phyloP scores from a whole-genome alignment of 2,113 vertebrate species.

The Tragulus kanchil region DNA sequence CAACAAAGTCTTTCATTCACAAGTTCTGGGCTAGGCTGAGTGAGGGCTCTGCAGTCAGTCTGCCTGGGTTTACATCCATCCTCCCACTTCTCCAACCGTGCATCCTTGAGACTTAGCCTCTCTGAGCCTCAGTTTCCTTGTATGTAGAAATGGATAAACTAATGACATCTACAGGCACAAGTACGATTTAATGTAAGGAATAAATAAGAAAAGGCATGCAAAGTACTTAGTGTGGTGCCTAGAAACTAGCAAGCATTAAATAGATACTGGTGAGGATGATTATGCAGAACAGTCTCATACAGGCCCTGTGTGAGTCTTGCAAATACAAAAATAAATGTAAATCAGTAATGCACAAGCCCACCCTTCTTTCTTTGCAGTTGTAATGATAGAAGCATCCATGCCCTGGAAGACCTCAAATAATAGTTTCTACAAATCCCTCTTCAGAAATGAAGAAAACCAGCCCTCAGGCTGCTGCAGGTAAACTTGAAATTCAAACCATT shows the following conservation, averaged over 20 bases:
- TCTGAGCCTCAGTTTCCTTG: background rate
- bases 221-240: constrained; percentile 15
- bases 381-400: background rate
- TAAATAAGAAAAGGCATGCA: background rate
- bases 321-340: constrained; percentile 64
- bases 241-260: constrained; percentile 13
- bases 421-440: constrained; percentile 21
- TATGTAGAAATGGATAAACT: background rate
- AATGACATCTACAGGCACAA: background rate
- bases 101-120: background rate
- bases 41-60: background rate
- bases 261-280: background rate
- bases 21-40: background rate
- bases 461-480: constrained; percentile 43
- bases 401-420: background rate
- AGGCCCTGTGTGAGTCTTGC: background rate
- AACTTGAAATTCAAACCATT: constrained; percentile 64
- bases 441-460: constrained; percentile 31
- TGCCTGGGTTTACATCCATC: background rate
- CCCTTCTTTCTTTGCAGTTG: constrained; percentile 21
- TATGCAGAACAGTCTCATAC: background rate
- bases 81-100: background rate
- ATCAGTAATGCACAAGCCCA: background rate
- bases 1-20: constrained; percentile 16
- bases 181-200: background rate